These are phyloP conservation scores for Drosophila merina DNA, from an alignment of 2,888 invertebrate species.

Conservation along the genomic window DNA sequence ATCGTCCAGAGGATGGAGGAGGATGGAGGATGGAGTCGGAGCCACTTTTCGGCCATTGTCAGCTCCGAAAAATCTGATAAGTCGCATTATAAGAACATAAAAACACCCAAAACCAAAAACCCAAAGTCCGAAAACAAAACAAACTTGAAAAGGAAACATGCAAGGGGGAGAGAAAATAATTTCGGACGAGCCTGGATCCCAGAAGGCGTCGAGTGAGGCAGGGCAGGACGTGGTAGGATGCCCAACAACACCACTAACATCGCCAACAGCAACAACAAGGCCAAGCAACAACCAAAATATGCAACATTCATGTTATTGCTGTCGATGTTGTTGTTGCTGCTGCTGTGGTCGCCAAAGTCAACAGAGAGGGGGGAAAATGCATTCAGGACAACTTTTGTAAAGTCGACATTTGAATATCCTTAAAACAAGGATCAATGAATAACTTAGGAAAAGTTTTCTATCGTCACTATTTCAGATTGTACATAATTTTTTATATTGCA, in stretches of 20 bases:
- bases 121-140: conserved; percentile 69
- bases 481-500: no score
- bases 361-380: conserved; percentile 22
- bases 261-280: conserved; percentile 60
- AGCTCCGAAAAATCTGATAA: conserved; percentile 77
- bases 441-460: no score
- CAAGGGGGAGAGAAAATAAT: conserved; percentile 73
- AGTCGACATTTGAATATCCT: conserved; percentile 11
- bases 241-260: conserved; percentile 10
- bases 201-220: conserved; percentile 9
- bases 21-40: conserved; percentile 1
- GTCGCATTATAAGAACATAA: conserved; percentile 81
- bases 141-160: conserved; percentile 64
- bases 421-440: no score
- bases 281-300: conserved; percentile 71
- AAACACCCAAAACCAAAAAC: conserved; percentile 75
- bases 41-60: conserved; percentile 78
- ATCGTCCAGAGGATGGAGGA: conserved; percentile 42
- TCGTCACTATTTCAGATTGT: no score
- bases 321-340: conserved; percentile 29
- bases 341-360: conserved; percentile 60
- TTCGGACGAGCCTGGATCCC: conserved; percentile 36
- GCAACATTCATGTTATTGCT: conserved; percentile 70
- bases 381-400: background rate
- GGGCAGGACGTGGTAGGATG: conserved; percentile 23